Evolutionary conservation across 2,888 invertebrate species (phyloP).

Genomic region (Arge pagana): DNA sequence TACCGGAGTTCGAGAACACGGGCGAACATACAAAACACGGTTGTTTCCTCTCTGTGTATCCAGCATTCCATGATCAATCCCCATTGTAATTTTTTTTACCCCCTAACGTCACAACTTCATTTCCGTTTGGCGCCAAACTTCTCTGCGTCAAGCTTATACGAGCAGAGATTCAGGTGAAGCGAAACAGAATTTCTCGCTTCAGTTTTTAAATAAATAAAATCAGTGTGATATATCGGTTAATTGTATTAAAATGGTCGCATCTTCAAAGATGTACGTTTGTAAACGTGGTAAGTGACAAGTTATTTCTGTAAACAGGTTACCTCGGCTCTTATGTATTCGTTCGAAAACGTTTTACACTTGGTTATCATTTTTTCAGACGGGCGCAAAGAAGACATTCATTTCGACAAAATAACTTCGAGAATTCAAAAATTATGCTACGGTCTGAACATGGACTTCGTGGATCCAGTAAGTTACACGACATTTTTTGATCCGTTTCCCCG

Average conservation of each 20-base stretch:
- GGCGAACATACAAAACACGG: too few species aligned
- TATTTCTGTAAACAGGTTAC: not conserved
- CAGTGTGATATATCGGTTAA: not conserved
- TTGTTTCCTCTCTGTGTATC: too few species aligned
- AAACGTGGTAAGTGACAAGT: conserved; percentile 56
- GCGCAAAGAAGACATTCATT: conserved; percentile 87
- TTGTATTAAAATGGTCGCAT: conserved; percentile 35
- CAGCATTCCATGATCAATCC: too few species aligned
- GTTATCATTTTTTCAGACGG: conserved; percentile 68
- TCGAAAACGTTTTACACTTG: conserved; percentile 9
- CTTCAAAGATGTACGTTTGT: conserved; percentile 58
- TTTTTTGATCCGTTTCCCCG: not conserved
- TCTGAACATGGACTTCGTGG: conserved; percentile 93
- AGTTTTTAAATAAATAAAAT: not conserved
- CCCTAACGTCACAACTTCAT: too few species aligned
- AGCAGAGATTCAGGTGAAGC: too few species aligned
- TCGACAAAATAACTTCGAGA: conserved; percentile 97
- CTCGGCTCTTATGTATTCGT: conserved; percentile 10
- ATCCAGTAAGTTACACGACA: conserved; percentile 90
- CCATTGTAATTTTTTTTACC: too few species aligned
- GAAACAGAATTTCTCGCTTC: too few species aligned
- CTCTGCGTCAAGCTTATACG: too few species aligned
- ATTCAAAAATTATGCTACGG: conserved; percentile 95
- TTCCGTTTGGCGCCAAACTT: conserved; percentile 41
- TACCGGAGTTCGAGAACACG: too few species aligned